Percentiles rank a stretch among this genome's conserved stretches.
Evolutionary conservation across 2,113 vertebrate genomes (phyloP).

Genomic region (cat (Felis catus)): F.catus_Fca126_mat1.0 CM031423.1:43699501-43700000

Average conservation of each 20-base stretch:
- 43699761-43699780: background rate
- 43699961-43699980: conserved; percentile 97
- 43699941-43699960: conserved; percentile 98
- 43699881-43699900: conserved; percentile 98
- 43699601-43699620: background rate
- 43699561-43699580: background rate
- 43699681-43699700: background rate
- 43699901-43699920: conserved; percentile 94
- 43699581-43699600: background rate
- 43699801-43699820: background rate
- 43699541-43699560: background rate
- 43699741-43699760: background rate
- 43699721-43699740: background rate
- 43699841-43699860: background rate
- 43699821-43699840: background rate
- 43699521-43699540: background rate
- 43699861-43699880: conserved; percentile 95
- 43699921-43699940: conserved; percentile 99
- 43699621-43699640: background rate
- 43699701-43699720: background rate
- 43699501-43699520: background rate
- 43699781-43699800: background rate
- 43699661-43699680: background rate
- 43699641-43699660: background rate
- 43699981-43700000: conserved; percentile 99